Evolutionary conservation across 2,888 invertebrate genomes (phyloP), one percentile per base, ranked within the genome.

Genomic region (Ophraella communa): DNA sequence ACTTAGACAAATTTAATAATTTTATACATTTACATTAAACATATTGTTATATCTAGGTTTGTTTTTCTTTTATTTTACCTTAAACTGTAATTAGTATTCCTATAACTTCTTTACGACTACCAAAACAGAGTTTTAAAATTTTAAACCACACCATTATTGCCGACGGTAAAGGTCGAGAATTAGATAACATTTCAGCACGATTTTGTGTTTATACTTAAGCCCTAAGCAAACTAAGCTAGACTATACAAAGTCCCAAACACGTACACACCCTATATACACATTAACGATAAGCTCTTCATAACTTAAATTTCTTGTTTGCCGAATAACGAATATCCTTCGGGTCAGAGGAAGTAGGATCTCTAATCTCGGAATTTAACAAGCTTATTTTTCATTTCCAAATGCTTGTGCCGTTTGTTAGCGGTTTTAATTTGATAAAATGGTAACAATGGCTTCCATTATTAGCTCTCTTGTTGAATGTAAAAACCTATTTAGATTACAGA

Each of bases 181-280:
- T 42, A 45, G 45, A 56, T 47, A 56, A 33, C 56, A 56, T 56
- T 56, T 17, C 56, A 45, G 56, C 56, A 56, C 56, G 56, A 45
- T 45, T 30, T 56, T 56, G 4, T 45, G 56, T 45, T 45, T 45
- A 30, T 20, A 45, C 14, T 20, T 56, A 23, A 45, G 30, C 30
- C 56, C 56, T 56, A 56, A 45, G 45, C 56, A 56, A 56, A 56
- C 56, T 45, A 42, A 45, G 45, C 56, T n/a, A n/a, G 45, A 45
- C 56, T 20, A 56, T 17, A 56, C 18, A 14, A 33, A 56, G 30
- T 17, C 14, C 56, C 21, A 21, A 35, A 55, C 42, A 55, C 55
- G 44, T 47, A 51, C 27, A 14, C 14, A 14, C 49, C 17, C 23
- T 49, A 49, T 49, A 49, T 24, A 49, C 49, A 51, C 30, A 44